phyloP scores from a whole-genome alignment of 2,113 vertebrate species.

The Myotis brandtii region DNA sequence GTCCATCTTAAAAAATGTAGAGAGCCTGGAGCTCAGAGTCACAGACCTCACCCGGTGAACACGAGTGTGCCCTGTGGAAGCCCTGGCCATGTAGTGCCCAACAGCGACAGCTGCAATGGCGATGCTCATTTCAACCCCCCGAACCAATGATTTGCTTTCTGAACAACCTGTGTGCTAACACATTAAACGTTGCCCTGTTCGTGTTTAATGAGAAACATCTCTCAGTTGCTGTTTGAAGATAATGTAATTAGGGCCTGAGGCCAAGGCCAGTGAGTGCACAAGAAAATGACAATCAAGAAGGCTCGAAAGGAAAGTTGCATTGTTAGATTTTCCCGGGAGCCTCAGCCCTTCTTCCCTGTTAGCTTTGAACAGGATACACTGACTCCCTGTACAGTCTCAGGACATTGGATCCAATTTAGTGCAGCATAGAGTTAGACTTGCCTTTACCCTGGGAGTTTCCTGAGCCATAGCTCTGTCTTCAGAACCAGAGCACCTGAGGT shows the following conservation, averaged over 20 bases:
- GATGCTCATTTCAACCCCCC: not conserved
- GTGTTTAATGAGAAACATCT: slow-evolving; percentile 40
- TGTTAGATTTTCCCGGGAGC: not conserved
- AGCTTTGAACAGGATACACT: not conserved
- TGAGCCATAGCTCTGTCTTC: not conserved
- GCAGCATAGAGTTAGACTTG: not conserved
- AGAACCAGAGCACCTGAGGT: not conserved
- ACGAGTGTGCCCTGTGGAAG: rapidly evolving
- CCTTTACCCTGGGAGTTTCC: not conserved
- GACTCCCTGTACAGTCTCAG: not conserved
- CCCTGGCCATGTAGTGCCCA: not conserved
- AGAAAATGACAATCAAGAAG: not conserved
- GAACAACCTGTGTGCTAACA: not conserved
- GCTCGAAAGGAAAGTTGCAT: not conserved
- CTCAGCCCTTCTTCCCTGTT: not conserved
- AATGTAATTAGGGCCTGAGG: slow-evolving; percentile 45
- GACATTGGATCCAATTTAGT: not conserved
- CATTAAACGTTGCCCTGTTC: not conserved
- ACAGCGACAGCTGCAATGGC: not conserved
- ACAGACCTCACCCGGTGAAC: not conserved
- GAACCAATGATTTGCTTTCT: slow-evolving; percentile 7
- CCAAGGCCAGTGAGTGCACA: not conserved
- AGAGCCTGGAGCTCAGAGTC: not conserved
- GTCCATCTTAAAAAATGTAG: not conserved
- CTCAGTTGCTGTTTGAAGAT: slow-evolving; percentile 37